Base-by-base conservation (phyloP, 1,140 invertebrate genomes). In the Fopius arisanus region DNA sequence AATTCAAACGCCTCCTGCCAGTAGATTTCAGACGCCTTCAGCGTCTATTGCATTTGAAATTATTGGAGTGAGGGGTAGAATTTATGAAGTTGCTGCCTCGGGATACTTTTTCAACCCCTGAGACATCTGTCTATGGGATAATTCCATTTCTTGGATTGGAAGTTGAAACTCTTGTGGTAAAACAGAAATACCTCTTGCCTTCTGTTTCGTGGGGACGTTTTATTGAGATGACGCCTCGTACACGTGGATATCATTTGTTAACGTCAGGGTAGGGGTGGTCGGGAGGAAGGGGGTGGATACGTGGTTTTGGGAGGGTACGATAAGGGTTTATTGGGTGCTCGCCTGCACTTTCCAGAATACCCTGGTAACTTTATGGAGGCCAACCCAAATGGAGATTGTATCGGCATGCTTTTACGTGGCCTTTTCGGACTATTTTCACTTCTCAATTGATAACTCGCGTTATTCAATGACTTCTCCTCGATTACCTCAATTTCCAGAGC, bases 211-310 rank as follows among this genome's bases (percentile, higher is more conserved):
- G 43, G n/a, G 43, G 54, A 6, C 14, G 23, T 23, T 59, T 59
- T 59, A 59, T 59, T 59, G 26, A 59, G 54, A 59, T 59, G 54
- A 59, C 54, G 54, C 54, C 23, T 51, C 43, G 43, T 59, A 26
- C 54, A 59, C 54, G 54, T 59, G 54, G 19, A n/a, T 28, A 59
- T 59, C 54, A 59, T 59, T 59, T 59, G 54, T 59, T 59, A 59
- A 59, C 54, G 54, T 59, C 54, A 19, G 10, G 16, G 16, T 9
- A 16, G 43, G 43, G 43, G 43, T 48, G 43, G 43, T 48, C 3
- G 43, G 43, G n/a, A n/a, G n/a, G n/a, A n/a, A n/a, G n/a, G 33
- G 33, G 33, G 33, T 37, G 33, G 33, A 37, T 10, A 37, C 7
- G 33, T 37, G 33, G 33, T 37, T 37, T 59, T 0, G 6, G 19